phyloP scores from a whole-genome alignment of 2,888 invertebrate genomes.

The Selenia dentaria region DNA sequence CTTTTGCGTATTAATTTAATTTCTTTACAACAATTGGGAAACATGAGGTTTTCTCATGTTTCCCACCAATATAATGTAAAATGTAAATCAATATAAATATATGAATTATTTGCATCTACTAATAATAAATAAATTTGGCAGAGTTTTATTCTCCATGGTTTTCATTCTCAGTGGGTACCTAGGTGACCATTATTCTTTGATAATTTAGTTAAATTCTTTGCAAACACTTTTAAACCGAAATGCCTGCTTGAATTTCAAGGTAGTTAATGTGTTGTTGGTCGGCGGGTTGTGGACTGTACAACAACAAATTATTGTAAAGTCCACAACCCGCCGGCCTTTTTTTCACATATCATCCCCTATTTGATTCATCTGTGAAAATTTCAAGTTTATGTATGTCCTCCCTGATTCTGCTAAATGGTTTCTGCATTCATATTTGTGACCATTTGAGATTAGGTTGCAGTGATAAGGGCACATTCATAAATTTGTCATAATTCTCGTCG shows the following conservation, averaged over 20 bases:
- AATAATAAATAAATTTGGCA: too few relatives aligned
- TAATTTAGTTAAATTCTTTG: background rate
- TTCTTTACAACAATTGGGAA: too few relatives aligned
- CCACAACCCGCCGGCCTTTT: background rate
- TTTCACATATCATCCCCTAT: background rate
- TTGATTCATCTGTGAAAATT: conserved; percentile 2
- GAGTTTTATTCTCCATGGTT: too few relatives aligned
- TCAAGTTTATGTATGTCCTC: background rate
- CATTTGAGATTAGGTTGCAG: background rate
- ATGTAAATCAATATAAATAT: too few relatives aligned
- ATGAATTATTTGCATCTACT: too few relatives aligned
- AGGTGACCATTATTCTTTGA: too few relatives aligned
- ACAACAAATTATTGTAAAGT: background rate
- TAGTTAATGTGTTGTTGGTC: background rate
- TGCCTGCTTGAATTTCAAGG: conserved; percentile 1
- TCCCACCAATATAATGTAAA: too few relatives aligned
- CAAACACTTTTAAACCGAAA: conserved; percentile 3
- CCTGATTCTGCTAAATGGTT: background rate
- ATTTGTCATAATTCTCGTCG: background rate
- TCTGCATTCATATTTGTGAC: background rate
- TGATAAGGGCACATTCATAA: background rate
- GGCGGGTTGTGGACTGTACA: too few relatives aligned
- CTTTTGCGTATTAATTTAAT: too few relatives aligned
- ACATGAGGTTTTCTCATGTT: too few relatives aligned
- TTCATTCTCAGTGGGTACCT: too few relatives aligned